phyloP scores from a whole-genome alignment of 2,113 vertebrate genomes.

The Bos javanicus region DNA sequence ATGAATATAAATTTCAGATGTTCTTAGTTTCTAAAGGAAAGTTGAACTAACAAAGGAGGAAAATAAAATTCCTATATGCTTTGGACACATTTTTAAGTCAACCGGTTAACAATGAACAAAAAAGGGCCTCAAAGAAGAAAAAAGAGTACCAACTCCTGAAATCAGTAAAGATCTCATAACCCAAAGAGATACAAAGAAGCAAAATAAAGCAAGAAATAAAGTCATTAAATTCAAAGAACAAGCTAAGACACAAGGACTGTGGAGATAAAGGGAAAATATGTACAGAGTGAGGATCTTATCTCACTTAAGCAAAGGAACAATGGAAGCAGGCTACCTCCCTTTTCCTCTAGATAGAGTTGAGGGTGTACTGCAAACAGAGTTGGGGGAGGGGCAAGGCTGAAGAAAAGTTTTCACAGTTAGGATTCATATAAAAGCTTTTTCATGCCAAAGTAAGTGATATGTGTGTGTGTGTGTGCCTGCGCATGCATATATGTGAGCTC shows the following conservation, averaged over 20 bases:
- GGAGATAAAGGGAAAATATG: slow-evolving; percentile 71
- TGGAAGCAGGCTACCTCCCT: slow-evolving; percentile 49
- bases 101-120: slow-evolving; percentile 42
- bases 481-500: rapidly evolving
- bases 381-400: not conserved
- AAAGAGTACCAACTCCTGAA: slow-evolving; percentile 27
- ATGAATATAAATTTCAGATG: not conserved
- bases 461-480: not conserved
- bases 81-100: slow-evolving; percentile 56
- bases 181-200: slow-evolving; percentile 56
- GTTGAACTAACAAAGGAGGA: not conserved
- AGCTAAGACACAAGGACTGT: slow-evolving; percentile 21
- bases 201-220: slow-evolving; percentile 78
- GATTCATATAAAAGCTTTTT: not conserved
- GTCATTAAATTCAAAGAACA: slow-evolving; percentile 72
- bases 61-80: slow-evolving; percentile 29
- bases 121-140: not conserved
- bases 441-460: not conserved
- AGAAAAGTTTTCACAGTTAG: not conserved
- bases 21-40: slow-evolving; percentile 24
- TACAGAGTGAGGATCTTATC: slow-evolving; percentile 70
- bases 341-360: not conserved
- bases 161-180: slow-evolving; percentile 65
- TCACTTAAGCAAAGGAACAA: slow-evolving; percentile 67
- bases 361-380: not conserved